Conservation (phyloP, 2,113 vertebrate species). For the Tychaedon coryphoeus region DNA sequence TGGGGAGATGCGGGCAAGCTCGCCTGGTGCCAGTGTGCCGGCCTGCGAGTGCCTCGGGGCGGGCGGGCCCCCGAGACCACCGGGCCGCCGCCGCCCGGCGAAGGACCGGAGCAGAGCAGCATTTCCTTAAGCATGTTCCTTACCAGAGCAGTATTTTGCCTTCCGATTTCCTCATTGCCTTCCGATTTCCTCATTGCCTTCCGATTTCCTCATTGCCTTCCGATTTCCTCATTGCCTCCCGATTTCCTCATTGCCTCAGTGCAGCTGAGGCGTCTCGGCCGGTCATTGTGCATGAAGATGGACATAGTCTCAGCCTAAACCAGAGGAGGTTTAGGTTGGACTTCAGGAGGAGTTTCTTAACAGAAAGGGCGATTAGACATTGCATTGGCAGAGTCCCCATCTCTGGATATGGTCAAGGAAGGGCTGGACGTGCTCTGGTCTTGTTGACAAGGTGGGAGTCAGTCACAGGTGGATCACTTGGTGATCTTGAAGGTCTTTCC, state of each 20-base stretch:
- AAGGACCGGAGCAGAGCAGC: not conserved
- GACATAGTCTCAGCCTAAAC: not conserved
- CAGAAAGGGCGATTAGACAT: not conserved
- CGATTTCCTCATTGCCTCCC: too few species aligned
- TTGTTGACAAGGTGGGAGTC: not conserved
- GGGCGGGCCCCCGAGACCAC: not conserved
- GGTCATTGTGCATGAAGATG: not conserved
- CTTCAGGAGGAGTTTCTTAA: not conserved
- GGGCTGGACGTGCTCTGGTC: not conserved
- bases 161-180: not conserved
- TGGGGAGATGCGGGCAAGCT: not conserved
- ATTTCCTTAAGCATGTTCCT: too few species aligned
- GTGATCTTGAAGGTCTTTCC: not conserved
- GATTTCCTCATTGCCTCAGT: not conserved
- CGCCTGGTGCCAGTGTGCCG: not conserved
- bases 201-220: not conserved
- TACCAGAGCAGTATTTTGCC: rapidly evolving
- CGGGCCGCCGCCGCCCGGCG: not conserved
- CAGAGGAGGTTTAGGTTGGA: not conserved
- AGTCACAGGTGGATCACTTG: not conserved
- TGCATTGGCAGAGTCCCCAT: not conserved
- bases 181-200: not conserved
- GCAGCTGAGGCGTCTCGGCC: not conserved
- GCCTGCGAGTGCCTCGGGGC: too few species aligned
- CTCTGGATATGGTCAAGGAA: not conserved